phyloP scores from a whole-genome alignment of 2,797 vertebrate species.

The Liparis tanakae region DNA sequence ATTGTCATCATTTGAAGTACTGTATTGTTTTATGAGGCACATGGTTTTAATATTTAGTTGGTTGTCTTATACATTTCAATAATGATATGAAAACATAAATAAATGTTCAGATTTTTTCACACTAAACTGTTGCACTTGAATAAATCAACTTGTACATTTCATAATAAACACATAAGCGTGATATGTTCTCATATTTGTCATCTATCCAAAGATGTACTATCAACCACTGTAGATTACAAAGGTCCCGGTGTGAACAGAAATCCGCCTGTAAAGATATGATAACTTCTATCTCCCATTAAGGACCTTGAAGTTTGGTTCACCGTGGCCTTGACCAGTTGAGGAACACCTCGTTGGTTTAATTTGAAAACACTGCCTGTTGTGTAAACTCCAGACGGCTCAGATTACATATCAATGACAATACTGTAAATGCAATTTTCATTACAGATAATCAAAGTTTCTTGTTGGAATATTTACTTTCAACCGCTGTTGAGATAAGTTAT shows the following conservation, averaged over 20 bases:
- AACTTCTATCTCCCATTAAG: conserved; percentile 36
- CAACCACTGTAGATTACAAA: conserved; percentile 24
- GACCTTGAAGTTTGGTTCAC: conserved; percentile 48
- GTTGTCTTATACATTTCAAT: conserved; percentile 60
- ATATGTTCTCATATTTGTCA: conserved; percentile 18
- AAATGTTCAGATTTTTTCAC: conserved; percentile 12
- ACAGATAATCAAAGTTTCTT: conserved; percentile 44
- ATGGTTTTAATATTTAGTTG: conserved; percentile 17
- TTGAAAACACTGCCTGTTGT: conserved; percentile 3
- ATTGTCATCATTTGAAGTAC: conserved; percentile 23
- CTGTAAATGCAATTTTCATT: conserved; percentile 41
- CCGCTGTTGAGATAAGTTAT: conserved; percentile 40
- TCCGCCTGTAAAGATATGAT: conserved; percentile 47
- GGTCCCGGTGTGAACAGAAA: conserved; percentile 45
- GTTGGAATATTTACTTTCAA: conserved; percentile 28
- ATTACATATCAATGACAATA: conserved; percentile 37
- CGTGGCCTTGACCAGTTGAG: conserved; percentile 44
- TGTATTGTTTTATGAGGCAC: conserved; percentile 31
- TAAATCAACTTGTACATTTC: conserved; percentile 21
- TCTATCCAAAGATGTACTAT: conserved; percentile 16
- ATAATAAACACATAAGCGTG: conserved; percentile 39
- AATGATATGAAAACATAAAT: conserved; percentile 24
- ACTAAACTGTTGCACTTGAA: conserved; percentile 30
- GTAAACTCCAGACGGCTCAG: conserved; percentile 33
- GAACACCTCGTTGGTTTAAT: background rate